Base-by-base conservation (phyloP, 2,113 vertebrate genomes). In the Acanthochromis polyacanthus region DNA sequence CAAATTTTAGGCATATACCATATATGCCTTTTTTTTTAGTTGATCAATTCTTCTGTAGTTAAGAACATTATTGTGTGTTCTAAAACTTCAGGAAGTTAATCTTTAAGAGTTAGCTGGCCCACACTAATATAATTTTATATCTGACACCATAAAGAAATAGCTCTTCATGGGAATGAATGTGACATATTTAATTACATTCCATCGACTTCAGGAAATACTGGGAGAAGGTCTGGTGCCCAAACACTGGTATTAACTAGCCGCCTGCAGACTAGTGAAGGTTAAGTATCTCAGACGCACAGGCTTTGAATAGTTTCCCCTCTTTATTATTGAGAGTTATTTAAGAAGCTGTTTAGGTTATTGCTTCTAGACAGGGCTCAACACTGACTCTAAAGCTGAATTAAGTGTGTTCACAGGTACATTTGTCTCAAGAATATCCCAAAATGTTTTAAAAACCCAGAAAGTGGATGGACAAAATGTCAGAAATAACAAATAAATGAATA, bases 291-390 rank as follows among this genome's bases (percentile, higher is more conserved):
- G 32, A 28, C 40, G 48, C 16, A 16, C 60, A n/a, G 43, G 40
- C n/a, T 30, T 71, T 10, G 1, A 61, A 72, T 52, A 0, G 1
- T 22, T 57, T 46, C 30, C 30, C 30, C 45, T 57, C 38, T 28
- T 76, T 57, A 52, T 57, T 71, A 76, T 75, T 61, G 56, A 80
- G 9, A 63, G 7, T 32, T 64, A 69, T 69, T 75, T 65, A 52
- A 60, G 32, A 59, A 52, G 77, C 23, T 20, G 71, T 12, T 48
- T 17, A 4, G 8, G 10, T 19, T 17, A 19, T 10, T 50, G 38
- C 48, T 38, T 46, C 19, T 32, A 20, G n/a, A 51, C 11, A 1
- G 28, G 36, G 55, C 32, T 58, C 45, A 17, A 28, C 40, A 28
- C 43, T 36, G 17, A 48, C 30, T 62, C 25, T 10, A 20, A n/a